Evolutionary conservation across 2,113 vertebrate genomes (phyloP).

Genomic region (Gymnarchus niloticus): DNA sequence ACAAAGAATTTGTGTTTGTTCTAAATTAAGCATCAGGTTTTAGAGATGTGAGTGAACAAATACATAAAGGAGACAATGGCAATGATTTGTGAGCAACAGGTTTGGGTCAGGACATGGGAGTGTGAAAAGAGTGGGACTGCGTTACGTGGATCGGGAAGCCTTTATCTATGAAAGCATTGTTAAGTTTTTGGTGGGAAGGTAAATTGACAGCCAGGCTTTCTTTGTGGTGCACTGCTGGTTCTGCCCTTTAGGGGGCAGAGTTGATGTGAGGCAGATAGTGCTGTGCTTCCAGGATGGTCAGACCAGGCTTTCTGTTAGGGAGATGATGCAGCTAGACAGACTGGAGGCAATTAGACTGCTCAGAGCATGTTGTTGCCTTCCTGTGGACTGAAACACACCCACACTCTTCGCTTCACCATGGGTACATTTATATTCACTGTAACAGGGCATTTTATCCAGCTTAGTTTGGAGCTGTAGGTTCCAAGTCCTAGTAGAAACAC

Average conservation of each 20-base stretch:
- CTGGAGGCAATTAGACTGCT: constrained; percentile 9
- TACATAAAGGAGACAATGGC: not conserved
- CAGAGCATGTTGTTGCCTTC: not conserved
- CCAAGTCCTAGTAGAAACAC: not conserved
- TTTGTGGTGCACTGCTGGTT: constrained; percentile 64
- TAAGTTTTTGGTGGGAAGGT: not conserved
- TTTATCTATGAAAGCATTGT: not conserved
- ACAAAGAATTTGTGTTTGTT: not conserved
- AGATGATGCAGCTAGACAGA: constrained; percentile 10
- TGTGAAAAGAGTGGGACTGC: not conserved
- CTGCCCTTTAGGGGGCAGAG: constrained; percentile 50
- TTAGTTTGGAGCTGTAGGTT: not conserved
- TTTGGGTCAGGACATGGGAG: not conserved
- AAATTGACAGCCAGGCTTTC: not conserved
- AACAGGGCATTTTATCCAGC: not conserved
- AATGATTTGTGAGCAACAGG: not conserved
- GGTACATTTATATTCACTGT: not conserved
- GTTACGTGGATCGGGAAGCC: not conserved
- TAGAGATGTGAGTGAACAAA: not conserved
- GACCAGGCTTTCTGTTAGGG: constrained; percentile 12
- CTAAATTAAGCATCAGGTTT: not conserved
- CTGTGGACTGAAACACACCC: not conserved
- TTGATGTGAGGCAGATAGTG: constrained; percentile 51
- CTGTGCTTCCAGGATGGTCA: constrained; percentile 55
- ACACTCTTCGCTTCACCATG: not conserved